Evolutionary conservation across 2,888 invertebrate species (phyloP), one percentile per base, ranked within the genome.

Genomic region (Scrobipalpa costella): DNA sequence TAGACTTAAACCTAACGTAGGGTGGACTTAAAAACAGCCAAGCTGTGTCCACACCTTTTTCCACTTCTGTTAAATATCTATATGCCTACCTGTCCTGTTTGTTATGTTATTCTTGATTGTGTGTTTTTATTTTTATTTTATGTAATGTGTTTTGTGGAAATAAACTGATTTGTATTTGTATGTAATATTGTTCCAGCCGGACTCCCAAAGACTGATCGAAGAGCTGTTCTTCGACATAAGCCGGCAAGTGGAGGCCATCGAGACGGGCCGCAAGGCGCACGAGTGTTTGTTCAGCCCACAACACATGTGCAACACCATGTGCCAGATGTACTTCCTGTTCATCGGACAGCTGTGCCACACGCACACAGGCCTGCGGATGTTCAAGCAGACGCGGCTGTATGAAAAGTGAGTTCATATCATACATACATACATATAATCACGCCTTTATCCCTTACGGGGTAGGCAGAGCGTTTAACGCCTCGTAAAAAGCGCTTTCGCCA

Each of bases 321-420:
- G 97, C 81, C 98, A 98, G 84, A 96, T 96, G 92, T 99, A 98
- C 92, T 99, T 99, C 86, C 93, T 99, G 55, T 96, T 98, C 80
- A 94, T 98, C 67, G 98, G 98, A 0, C 95, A 97, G 71, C 93
- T 98, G 75, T 95, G 95, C 72, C 95, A 95, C 68, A 93, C 94
- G 7, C 93, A 93, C 62, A 91, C 92, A 57, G 96, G 96, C 1
- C 86, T 95, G 50, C 92, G 92, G 69, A 92, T 96, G 62, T 93
- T 98, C 58, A 95, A 96, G 68, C 94, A 94, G 73, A 93, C 95
- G 57, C 94, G 94, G 60, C 93, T 97, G 68, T 96, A 95, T 83
- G 94, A 95, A 77, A 94, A 94, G 96, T 96, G 85, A 92, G 90
- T 81, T 27, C 27, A 27, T 27, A 27, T 27, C 27, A n/a, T n/a